These are phyloP conservation scores for Delia radicum DNA, from an alignment of 1,140 invertebrate species.

Conservation along the genomic window DNA sequence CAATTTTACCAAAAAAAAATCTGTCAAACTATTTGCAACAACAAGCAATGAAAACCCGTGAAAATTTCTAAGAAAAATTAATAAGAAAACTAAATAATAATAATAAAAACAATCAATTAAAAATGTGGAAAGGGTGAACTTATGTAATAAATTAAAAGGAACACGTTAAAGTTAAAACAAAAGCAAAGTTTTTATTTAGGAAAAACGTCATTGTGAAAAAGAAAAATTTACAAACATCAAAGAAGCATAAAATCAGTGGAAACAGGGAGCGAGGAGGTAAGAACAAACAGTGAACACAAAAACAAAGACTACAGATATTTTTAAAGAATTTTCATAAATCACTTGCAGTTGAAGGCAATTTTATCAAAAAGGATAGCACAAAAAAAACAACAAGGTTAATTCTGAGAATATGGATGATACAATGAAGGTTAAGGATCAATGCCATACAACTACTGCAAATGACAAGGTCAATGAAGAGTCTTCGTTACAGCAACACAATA, in stretches of 20 bases:
- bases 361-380: not conserved
- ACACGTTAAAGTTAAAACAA: not conserved
- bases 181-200: not conserved
- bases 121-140: not conserved
- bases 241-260: not conserved
- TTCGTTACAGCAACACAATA: not conserved
- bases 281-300: not conserved
- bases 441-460: not conserved
- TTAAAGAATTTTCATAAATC: not conserved
- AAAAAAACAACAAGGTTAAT: not conserved
- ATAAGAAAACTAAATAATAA: not conserved
- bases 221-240: not conserved
- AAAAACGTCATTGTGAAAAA: not conserved
- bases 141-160: not conserved
- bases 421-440: constrained; percentile 23
- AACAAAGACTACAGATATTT: not conserved
- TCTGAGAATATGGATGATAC: constrained; percentile 1
- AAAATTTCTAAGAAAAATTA: not conserved
- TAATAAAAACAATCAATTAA: not conserved
- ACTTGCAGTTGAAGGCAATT: not conserved
- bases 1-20: not conserved
- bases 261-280: not conserved
- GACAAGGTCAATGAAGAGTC: constrained; percentile 12
- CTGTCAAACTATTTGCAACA: constrained; percentile 1
- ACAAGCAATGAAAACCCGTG: not conserved